Percentiles rank a stretch among this genome's conserved stretches.
phyloP scores from a whole-genome alignment of 2,113 vertebrate genomes.

The Marcusenius ussheri region DNA sequence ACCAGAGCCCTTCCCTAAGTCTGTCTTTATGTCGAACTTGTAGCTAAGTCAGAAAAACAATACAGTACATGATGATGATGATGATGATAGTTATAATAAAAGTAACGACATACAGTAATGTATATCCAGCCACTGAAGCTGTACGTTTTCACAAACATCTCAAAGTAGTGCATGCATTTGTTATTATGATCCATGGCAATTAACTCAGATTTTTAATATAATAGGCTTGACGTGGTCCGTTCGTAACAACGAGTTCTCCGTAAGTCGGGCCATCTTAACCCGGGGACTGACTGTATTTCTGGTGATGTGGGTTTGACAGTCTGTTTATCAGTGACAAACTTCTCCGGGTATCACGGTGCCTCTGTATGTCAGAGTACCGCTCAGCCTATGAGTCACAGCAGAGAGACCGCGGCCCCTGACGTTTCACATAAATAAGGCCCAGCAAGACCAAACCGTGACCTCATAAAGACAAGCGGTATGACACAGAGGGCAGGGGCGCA shows the following conservation, averaged over 20 bases:
- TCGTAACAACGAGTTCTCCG: neutral
- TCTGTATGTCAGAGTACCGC: neutral
- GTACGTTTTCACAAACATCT: neutral
- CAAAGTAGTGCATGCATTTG: neutral
- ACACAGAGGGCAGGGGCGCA: neutral
- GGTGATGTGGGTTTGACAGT: neutral
- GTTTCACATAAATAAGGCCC: neutral
- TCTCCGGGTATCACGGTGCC: neutral
- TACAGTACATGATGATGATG: neutral
- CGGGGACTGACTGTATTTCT: neutral
- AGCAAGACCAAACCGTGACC: constrained; percentile 9
- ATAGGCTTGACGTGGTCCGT: neutral
- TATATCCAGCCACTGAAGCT: neutral
- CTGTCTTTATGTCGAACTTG: neutral
- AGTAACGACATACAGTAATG: neutral
- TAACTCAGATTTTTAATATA: neutral
- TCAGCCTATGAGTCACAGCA: neutral
- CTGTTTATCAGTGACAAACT: neutral
- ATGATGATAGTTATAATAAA: neutral
- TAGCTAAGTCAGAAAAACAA: neutral
- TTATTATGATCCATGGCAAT: neutral
- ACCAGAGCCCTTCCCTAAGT: neutral
- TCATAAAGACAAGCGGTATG: neutral
- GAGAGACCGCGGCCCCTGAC: neutral
- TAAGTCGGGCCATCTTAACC: neutral